These are phyloP conservation scores for Percopsis transmontana DNA, from an alignment of 2,113 vertebrate genomes.

Conservation along the genomic window DNA sequence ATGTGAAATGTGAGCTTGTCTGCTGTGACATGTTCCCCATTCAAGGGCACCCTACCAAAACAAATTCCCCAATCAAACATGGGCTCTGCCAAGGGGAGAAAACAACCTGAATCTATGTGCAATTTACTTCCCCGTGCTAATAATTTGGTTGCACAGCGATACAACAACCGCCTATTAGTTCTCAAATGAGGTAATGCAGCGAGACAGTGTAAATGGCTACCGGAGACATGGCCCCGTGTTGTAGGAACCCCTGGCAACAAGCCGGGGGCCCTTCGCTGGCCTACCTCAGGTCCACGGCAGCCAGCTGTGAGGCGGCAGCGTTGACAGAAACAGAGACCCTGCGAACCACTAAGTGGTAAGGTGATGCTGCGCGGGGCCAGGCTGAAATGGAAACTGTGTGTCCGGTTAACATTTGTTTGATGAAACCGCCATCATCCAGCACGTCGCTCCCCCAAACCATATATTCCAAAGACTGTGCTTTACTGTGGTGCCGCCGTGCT, in stretches of 20 bases:
- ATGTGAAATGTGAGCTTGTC: not conserved
- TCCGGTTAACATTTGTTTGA: conserved; percentile 75
- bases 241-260: conserved; percentile 19
- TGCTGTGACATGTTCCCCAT: not conserved
- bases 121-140: conserved; percentile 29
- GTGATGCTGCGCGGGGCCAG: conserved; percentile 44
- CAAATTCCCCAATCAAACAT: not conserved
- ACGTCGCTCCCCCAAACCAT: not conserved
- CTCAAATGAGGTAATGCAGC: conserved; percentile 40
- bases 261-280: conserved; percentile 8
- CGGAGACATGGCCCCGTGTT: conserved; percentile 11
- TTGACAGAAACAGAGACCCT: conserved; percentile 47
- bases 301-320: conserved; percentile 36
- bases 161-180: conserved; percentile 24
- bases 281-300: not conserved
- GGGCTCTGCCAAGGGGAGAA: not conserved
- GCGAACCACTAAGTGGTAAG: conserved; percentile 61
- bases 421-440: conserved; percentile 60
- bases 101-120: conserved; percentile 11
- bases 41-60: conserved; percentile 7
- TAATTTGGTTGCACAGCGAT: conserved; percentile 18
- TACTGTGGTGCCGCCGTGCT: conserved; percentile 31
- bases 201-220: conserved; percentile 34
- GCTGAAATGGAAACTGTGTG: conserved; percentile 68
- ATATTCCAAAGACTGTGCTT: not conserved